Evolutionary conservation across 2,797 vertebrate species (phyloP).

Genomic region (Myotis pilosus): DNA sequence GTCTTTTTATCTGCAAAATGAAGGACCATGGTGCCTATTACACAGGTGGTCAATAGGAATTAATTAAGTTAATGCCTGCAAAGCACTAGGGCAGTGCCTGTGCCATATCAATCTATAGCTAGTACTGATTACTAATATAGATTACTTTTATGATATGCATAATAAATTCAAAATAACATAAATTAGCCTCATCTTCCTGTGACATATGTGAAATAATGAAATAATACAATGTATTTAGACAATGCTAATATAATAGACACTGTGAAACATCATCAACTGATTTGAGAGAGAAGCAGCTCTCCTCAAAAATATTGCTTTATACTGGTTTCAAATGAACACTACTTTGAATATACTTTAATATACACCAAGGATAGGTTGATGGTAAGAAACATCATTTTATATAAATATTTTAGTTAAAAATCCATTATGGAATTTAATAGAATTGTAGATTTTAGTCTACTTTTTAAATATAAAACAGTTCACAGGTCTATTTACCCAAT

Average conservation of each 20-base stretch:
- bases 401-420: conserved; percentile 24
- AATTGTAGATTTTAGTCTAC: neutral
- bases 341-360: conserved; percentile 4
- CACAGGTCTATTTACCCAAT: neutral
- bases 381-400: neutral
- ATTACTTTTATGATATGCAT: neutral
- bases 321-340: neutral
- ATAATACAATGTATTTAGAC: neutral
- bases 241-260: neutral
- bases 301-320: neutral
- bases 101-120: neutral
- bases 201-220: neutral
- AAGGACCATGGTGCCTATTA: neutral
- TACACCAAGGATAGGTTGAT: neutral
- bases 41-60: neutral
- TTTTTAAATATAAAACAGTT: neutral
- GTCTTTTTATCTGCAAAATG: neutral
- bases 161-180: conserved; percentile 12
- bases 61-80: neutral
- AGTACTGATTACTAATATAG: neutral
- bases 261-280: neutral
- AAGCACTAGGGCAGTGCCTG: neutral
- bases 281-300: neutral
- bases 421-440: neutral
- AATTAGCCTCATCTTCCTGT: neutral